Conservation (phyloP, 2,797 vertebrate species). For the Dipus sagitta region DNA sequence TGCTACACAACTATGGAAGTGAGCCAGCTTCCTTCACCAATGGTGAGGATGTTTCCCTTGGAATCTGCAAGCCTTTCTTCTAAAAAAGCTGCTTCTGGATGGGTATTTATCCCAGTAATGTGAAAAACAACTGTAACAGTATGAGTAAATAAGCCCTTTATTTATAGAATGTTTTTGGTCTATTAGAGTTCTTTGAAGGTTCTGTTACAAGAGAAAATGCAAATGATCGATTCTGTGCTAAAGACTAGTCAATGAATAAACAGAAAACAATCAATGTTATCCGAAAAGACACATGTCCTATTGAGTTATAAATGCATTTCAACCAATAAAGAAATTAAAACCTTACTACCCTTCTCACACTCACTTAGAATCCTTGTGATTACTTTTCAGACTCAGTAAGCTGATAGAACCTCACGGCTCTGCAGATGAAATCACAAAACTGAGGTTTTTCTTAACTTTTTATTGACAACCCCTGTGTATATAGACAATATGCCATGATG, state of each 20-base stretch:
- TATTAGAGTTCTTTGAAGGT: not conserved
- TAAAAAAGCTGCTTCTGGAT: no score
- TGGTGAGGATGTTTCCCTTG: no score
- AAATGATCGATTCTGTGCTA: not conserved
- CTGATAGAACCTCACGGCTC: not conserved
- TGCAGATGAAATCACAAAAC: slow-evolving; percentile 9
- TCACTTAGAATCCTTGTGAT: not conserved
- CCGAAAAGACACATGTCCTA: not conserved
- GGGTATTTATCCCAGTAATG: not conserved
- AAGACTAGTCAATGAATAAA: not conserved
- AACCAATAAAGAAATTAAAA: not conserved
- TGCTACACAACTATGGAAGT: no score
- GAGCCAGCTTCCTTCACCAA: no score
- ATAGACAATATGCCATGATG: no score
- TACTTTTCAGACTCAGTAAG: not conserved
- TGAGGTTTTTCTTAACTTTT: no score
- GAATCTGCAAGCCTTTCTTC: no score
- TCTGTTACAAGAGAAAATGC: not conserved
- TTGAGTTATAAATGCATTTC: not conserved
- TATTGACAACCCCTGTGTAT: no score
- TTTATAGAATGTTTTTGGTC: not conserved
- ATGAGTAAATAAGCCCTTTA: not conserved
- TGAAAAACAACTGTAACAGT: not conserved
- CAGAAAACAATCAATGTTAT: not conserved
- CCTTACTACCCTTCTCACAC: not conserved